Evolutionary conservation across 2,113 vertebrate genomes (phyloP).

Genomic region (Tonatia bakeri): DNA sequence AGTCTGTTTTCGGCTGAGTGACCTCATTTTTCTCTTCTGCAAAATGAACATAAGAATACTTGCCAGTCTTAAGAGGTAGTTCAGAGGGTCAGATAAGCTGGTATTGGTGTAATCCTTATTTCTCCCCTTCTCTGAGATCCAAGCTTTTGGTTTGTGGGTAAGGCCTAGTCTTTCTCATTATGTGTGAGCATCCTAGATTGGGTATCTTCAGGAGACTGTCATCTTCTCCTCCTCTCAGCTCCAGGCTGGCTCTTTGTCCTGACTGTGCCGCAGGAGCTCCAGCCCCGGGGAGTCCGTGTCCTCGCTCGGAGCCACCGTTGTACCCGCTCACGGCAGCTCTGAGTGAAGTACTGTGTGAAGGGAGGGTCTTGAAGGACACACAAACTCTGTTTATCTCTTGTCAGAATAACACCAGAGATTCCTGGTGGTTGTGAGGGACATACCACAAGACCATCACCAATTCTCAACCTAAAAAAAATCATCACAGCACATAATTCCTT

Average conservation of each 20-base stretch:
- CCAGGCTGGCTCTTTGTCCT: not conserved
- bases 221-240: not conserved
- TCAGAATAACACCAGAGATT: not conserved
- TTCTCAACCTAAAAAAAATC: not conserved
- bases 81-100: not conserved
- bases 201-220: not conserved
- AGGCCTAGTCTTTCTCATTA: not conserved
- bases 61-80: not conserved
- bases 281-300: not conserved
- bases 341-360: not conserved
- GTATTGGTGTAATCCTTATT: not conserved
- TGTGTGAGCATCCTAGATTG: not conserved
- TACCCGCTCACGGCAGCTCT: not conserved
- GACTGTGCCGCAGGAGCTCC: too few relatives aligned
- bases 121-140: not conserved
- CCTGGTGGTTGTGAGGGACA: not conserved
- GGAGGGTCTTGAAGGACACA: not conserved
- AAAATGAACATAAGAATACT: not conserved
- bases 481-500: not conserved
- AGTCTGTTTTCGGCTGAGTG: not conserved
- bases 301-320: not conserved
- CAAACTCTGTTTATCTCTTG: not conserved
- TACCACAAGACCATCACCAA: not conserved
- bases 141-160: not conserved
- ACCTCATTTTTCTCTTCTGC: not conserved